Conservation (phyloP, 2,888 invertebrate species). For the Entomobrya multifasciata region DNA sequence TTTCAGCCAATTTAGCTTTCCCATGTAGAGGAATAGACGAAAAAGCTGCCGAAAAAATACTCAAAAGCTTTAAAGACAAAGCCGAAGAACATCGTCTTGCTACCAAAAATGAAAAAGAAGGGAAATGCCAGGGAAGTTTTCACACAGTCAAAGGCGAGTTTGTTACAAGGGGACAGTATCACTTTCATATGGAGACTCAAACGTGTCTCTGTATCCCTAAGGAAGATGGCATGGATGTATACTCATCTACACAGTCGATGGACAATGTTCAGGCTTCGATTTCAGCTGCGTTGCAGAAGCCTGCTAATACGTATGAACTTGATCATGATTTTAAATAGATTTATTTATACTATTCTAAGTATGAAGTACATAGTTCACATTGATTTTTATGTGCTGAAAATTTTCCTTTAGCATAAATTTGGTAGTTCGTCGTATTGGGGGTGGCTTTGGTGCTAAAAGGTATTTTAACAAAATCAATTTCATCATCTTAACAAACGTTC, state of each 20-base stretch:
- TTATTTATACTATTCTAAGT: no score
- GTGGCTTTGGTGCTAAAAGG: constrained; percentile 48
- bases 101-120: background rate
- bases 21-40: constrained; percentile 47
- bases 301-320: constrained; percentile 22
- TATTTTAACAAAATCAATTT: background rate
- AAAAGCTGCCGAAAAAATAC: constrained; percentile 15
- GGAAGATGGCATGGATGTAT: constrained; percentile 88
- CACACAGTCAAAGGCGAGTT: constrained; percentile 83
- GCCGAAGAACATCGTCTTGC: background rate
- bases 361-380: background rate
- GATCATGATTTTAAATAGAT: background rate
- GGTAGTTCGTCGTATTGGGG: constrained; percentile 82
- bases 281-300: constrained; percentile 80
- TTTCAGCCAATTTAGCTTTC: constrained; percentile 12
- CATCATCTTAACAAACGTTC: background rate
- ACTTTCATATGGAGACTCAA: constrained; percentile 89
- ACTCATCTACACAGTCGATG: constrained; percentile 86
- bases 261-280: constrained; percentile 85
- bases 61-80: constrained; percentile 13
- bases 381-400: background rate
- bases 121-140: background rate
- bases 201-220: constrained; percentile 85
- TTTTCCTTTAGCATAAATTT: constrained; percentile 83
- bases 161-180: constrained; percentile 85